Evolutionary conservation across 2,113 vertebrate genomes (phyloP).

Genomic region (Sturnira hondurensis): DNA sequence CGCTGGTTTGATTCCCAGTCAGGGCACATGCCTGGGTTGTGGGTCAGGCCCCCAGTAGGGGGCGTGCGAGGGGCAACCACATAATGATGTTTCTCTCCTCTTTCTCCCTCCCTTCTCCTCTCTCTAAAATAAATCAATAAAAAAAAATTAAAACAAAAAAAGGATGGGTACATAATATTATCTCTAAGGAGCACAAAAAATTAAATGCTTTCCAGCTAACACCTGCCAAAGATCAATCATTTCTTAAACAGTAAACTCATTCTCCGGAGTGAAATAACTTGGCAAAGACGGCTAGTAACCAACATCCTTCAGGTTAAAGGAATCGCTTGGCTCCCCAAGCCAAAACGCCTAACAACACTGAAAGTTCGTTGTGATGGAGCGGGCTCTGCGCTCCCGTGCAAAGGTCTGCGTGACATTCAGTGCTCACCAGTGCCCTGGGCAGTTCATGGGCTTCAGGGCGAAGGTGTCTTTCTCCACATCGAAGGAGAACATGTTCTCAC

Average conservation of each 20-base stretch:
- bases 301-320: not conserved
- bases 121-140: no score
- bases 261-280: not conserved
- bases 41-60: no score
- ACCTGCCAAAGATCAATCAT: not conserved
- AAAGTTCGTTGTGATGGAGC: not conserved
- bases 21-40: no score
- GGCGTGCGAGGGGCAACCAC: no score
- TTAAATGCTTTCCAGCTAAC: not conserved
- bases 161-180: not conserved
- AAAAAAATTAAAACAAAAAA: no score
- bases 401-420: not conserved
- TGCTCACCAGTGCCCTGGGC: conserved; percentile 94
- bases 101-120: no score
- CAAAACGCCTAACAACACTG: not conserved
- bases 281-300: not conserved
- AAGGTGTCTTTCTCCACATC: conserved; percentile 92
- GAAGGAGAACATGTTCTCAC: conserved; percentile 95
- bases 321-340: not conserved
- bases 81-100: no score
- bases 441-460: conserved; percentile 97
- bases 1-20: no score
- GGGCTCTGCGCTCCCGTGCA: not conserved
- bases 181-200: not conserved
- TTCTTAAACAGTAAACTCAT: not conserved